Percentiles rank a stretch among this genome's conserved stretches.
phyloP scores from a whole-genome alignment of 2,888 invertebrate species.

The Homarus gammarus region DNA sequence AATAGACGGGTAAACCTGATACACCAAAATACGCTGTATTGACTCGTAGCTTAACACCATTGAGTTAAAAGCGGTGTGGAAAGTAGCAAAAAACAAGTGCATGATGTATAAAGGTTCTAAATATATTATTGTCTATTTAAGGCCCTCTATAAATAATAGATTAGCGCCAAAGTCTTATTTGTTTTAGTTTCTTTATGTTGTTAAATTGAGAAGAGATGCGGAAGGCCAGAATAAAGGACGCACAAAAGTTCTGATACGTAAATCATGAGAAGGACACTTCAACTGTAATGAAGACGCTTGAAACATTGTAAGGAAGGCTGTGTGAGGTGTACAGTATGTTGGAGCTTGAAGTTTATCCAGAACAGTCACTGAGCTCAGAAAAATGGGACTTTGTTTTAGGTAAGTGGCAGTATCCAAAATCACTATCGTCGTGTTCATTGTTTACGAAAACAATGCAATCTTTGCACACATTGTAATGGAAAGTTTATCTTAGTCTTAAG shows the following conservation, averaged over 20 bases:
- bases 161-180: constrained; percentile 39
- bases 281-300: constrained; percentile 57
- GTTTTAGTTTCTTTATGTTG: constrained; percentile 70
- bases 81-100: background rate
- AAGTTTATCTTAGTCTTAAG: too few species aligned
- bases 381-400: constrained; percentile 98
- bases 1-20: constrained; percentile 46
- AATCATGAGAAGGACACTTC: constrained; percentile 44
- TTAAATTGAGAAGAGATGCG: constrained; percentile 71
- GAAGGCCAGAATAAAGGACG: constrained; percentile 60
- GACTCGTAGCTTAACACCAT: constrained; percentile 4
- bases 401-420: constrained; percentile 81
- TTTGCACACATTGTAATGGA: too few species aligned
- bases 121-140: background rate
- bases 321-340: constrained; percentile 84
- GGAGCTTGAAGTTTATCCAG: constrained; percentile 97
- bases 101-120: background rate
- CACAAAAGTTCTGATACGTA: constrained; percentile 45
- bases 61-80: background rate
- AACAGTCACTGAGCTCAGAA: constrained; percentile 96
- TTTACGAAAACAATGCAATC: constrained; percentile 10
- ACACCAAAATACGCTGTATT: constrained; percentile 62
- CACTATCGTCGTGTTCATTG: constrained; percentile 13
- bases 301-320: constrained; percentile 45
- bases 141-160: constrained; percentile 52